Percentiles rank a stretch among this genome's conserved stretches.
Conservation (phyloP, 2,113 vertebrate genomes). For the Alaudala cheleensis region DNA sequence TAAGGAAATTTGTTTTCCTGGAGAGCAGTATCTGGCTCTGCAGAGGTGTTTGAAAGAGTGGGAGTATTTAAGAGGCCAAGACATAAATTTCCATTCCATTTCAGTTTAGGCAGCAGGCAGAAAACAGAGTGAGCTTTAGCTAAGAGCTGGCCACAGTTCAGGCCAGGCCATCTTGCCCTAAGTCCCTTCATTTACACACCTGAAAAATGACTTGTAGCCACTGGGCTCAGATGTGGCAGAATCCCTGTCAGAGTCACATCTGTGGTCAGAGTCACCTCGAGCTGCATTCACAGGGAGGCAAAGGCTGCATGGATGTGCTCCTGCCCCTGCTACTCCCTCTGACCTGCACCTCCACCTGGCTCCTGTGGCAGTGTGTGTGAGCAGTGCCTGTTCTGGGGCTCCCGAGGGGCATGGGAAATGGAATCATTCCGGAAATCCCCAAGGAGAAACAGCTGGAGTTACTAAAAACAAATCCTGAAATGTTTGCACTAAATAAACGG, state of each 20-base stretch:
- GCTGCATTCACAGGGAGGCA: background rate
- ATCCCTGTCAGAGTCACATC: background rate
- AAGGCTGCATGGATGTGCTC: background rate
- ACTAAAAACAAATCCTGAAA: background rate
- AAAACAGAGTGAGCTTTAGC: background rate
- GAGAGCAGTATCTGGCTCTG: background rate
- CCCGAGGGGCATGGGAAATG: accelerated
- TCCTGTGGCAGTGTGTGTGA: background rate
- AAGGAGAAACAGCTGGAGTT: background rate
- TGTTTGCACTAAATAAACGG: background rate
- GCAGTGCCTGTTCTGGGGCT: accelerated
- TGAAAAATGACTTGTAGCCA: background rate
- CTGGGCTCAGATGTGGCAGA: background rate
- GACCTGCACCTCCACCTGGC: background rate
- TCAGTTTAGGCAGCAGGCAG: background rate
- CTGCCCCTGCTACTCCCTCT: background rate
- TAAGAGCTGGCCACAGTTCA: background rate
- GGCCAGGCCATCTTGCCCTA: background rate
- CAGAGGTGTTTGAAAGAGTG: background rate
- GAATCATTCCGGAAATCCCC: background rate
- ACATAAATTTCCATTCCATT: background rate
- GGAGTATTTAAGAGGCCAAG: background rate
- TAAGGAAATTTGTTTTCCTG: background rate
- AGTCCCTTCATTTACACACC: background rate
- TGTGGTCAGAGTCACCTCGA: background rate